A percentile compares a stretch with the other conserved stretches of the same genome.
Conservation (phyloP, 2,113 vertebrate species). For the Caranx melampygus region DNA sequence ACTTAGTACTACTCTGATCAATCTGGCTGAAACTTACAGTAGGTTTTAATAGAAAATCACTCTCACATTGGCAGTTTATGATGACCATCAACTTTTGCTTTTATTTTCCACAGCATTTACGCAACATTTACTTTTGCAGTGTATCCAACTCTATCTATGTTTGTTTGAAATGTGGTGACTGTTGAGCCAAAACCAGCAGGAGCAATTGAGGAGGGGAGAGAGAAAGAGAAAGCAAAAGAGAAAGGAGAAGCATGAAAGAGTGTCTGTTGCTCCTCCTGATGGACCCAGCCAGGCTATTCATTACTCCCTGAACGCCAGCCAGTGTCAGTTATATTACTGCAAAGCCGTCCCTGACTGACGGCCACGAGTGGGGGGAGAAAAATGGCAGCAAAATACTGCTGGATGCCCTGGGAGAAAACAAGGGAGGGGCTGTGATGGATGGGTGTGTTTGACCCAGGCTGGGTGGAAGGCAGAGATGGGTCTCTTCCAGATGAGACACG, state of each 20-base stretch:
- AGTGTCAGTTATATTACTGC: conserved; percentile 80
- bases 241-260: conserved; percentile 45
- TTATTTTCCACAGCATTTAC: conserved; percentile 1
- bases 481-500: conserved; percentile 74
- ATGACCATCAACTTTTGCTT: not conserved
- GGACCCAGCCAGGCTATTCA: conserved; percentile 75
- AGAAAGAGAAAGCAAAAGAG: conserved; percentile 22
- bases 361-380: conserved; percentile 72
- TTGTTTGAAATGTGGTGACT: conserved; percentile 39
- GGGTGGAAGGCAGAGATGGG: conserved; percentile 73
- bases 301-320: conserved; percentile 73
- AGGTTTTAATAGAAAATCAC: not conserved
- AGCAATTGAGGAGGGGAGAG: conserved; percentile 13
- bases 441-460: conserved; percentile 83
- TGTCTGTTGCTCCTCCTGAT: conserved; percentile 65
- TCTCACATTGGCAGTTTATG: not conserved
- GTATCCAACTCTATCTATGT: conserved; percentile 1
- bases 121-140: not conserved
- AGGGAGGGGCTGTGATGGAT: conserved; percentile 82
- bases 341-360: conserved; percentile 77
- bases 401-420: conserved; percentile 59
- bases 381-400: conserved; percentile 75
- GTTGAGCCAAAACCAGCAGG: conserved; percentile 31
- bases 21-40: conserved; percentile 11
- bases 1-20: conserved; percentile 1